Conservation (phyloP, 2,888 invertebrate genomes). For the Chorisops tibialis region DNA sequence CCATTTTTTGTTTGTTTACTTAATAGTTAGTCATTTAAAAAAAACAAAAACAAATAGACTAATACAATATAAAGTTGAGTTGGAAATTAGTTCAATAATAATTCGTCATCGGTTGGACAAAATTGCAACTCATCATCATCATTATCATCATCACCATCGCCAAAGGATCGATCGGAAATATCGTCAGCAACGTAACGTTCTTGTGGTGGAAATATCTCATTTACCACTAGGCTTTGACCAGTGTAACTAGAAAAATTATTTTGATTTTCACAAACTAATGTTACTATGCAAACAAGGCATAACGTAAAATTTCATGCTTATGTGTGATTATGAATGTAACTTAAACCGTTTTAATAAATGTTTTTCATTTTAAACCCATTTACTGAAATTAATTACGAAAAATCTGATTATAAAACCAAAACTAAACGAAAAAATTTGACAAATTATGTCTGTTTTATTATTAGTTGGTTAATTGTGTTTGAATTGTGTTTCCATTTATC, state of each 20-base stretch:
- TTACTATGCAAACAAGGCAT: too few species aligned
- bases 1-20: constrained; percentile 4
- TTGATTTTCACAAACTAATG: not conserved
- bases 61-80: not conserved
- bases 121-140: constrained; percentile 48
- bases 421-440: too few species aligned
- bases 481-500: too few species aligned
- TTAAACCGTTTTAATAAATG: too few species aligned
- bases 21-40: too few species aligned
- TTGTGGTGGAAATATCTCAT: constrained; percentile 83
- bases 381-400: too few species aligned
- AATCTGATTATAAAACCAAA: too few species aligned
- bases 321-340: too few species aligned
- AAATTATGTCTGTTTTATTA: too few species aligned
- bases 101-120: constrained; percentile 43
- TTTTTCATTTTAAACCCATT: too few species aligned
- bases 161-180: constrained; percentile 33
- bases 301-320: constrained; percentile 35
- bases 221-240: constrained; percentile 88
- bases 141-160: constrained; percentile 39
- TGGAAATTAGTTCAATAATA: not conserved
- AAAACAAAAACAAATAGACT: constrained; percentile 5
- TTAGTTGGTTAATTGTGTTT: too few species aligned
- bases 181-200: constrained; percentile 45
- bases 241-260: constrained; percentile 79